Conservation (phyloP, 2,113 vertebrate genomes). For the Pionites leucogaster region DNA sequence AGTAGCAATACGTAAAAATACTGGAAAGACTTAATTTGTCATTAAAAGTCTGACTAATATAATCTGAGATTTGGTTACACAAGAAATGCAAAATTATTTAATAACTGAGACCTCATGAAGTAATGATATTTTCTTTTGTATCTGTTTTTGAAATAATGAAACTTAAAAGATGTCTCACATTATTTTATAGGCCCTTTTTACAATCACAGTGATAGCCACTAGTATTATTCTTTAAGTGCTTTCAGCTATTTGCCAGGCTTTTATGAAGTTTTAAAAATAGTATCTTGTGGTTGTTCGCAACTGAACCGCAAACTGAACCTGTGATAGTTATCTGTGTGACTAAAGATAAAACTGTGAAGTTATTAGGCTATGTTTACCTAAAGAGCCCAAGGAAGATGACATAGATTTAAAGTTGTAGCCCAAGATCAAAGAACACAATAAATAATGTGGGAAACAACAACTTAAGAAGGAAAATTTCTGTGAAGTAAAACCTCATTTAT, state of each 20-base stretch:
- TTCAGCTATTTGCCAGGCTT: conserved; percentile 36
- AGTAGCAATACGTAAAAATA: background rate
- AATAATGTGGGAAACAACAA: conserved; percentile 73
- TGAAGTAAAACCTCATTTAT: conserved; percentile 63
- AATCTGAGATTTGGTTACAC: background rate
- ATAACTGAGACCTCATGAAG: background rate
- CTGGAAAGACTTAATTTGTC: background rate
- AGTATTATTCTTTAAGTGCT: conserved; percentile 26
- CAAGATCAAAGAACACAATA: conserved; percentile 79
- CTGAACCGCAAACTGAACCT: conserved; percentile 53
- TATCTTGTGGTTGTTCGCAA: conserved; percentile 46
- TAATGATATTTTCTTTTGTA: background rate
- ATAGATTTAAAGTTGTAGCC: conserved; percentile 57
- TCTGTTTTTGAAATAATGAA: background rate
- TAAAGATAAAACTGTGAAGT: conserved; percentile 72
- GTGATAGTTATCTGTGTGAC: conserved; percentile 73
- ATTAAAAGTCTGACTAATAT: background rate
- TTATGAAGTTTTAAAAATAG: conserved; percentile 69
- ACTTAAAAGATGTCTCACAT: background rate
- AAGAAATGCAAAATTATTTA: background rate
- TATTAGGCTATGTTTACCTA: conserved; percentile 72
- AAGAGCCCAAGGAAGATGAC: conserved; percentile 62
- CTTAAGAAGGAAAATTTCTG: conserved; percentile 57
- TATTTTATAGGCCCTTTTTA: background rate
- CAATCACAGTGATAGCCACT: background rate